phyloP scores from a whole-genome alignment of 1,140 invertebrate species.

The Hylaeus anthracinus region DNA sequence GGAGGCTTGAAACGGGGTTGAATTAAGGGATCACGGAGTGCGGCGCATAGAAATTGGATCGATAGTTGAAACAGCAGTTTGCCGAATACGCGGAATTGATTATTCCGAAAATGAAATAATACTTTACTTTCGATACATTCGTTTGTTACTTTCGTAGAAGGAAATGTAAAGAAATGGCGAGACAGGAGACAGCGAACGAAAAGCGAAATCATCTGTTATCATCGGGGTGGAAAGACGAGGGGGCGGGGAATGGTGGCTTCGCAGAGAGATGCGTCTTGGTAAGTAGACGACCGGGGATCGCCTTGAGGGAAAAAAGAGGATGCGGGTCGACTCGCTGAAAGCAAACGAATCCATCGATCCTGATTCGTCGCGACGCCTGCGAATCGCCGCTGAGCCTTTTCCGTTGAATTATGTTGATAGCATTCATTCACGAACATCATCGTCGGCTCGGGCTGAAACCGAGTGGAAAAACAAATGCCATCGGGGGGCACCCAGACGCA shows the following conservation, averaged over 20 bases:
- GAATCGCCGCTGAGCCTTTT: constrained; percentile 44
- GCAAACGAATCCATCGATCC: constrained; percentile 44
- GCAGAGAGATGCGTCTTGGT: constrained; percentile 48
- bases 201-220: constrained; percentile 27
- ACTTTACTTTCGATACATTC: too few species aligned
- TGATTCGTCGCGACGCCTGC: constrained; percentile 46
- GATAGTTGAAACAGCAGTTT: too few species aligned
- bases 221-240: background rate
- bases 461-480: constrained; percentile 53
- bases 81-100: too few species aligned
- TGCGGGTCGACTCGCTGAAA: constrained; percentile 32
- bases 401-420: constrained; percentile 57
- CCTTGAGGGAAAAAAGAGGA: constrained; percentile 35
- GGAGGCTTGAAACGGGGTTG: background rate
- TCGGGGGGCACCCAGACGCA: constrained; percentile 34
- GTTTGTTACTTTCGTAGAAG: too few species aligned
- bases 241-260: constrained; percentile 23
- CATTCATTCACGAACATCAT: constrained; percentile 54
- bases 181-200: background rate
- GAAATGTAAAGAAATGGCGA: background rate
- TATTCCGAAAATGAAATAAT: too few species aligned
- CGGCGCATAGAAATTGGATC: too few species aligned
- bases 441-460: constrained; percentile 23
- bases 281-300: constrained; percentile 53
- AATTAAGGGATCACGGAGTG: background rate